A percentile compares a stretch with the other conserved stretches of the same genome.
These are phyloP conservation scores for Bubalus kerabau DNA, from an alignment of 2,113 vertebrate species.

Conservation along the genomic window DNA sequence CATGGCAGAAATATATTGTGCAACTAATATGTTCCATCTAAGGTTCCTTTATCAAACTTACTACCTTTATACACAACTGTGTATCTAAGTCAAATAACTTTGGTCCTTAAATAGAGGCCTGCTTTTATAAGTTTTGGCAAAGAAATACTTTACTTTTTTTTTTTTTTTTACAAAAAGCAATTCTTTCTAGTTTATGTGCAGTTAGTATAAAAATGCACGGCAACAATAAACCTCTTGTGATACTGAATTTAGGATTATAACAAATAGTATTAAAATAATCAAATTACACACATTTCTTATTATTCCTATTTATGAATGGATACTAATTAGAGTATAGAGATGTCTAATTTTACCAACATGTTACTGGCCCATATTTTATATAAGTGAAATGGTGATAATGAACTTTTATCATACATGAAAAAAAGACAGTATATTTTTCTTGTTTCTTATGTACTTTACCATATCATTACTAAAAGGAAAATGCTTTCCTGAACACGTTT, in stretches of 20 bases:
- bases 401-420: background rate
- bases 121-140: background rate
- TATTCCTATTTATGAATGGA: background rate
- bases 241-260: background rate
- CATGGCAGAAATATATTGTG: background rate
- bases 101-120: background rate
- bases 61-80: background rate
- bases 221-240: background rate
- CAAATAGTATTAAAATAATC: background rate
- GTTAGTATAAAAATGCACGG: background rate
- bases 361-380: background rate
- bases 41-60: background rate
- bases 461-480: background rate
- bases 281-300: background rate
- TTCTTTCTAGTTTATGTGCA: background rate
- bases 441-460: background rate
- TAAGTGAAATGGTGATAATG: background rate
- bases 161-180: background rate
- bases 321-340: background rate
- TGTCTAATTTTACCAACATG: background rate
- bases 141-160: background rate
- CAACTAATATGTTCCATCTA: background rate
- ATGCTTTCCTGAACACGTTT: background rate
- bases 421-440: background rate
- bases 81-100: background rate